Percentiles rank a stretch among this genome's conserved stretches.
These are phyloP conservation scores for Callorhinus ursinus DNA, from an alignment of 2,113 vertebrate genomes.

Conservation along the genomic window DNA sequence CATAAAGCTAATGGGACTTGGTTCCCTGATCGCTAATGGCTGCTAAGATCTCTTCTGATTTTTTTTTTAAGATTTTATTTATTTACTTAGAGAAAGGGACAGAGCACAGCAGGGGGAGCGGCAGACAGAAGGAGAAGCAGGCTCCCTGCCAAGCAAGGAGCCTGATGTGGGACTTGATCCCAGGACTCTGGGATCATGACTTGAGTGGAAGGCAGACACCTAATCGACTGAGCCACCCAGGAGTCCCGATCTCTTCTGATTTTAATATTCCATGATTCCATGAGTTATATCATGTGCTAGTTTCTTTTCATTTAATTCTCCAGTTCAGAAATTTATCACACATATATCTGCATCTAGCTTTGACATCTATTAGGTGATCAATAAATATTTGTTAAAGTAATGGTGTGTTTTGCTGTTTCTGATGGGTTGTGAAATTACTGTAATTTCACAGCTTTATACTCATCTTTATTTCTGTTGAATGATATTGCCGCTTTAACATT, in stretches of 20 bases:
- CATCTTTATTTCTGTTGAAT: constrained; percentile 69
- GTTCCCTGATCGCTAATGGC: not conserved
- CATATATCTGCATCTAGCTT: not conserved
- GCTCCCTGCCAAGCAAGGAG: no score
- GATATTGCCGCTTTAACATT: constrained; percentile 75
- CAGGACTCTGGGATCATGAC: no score
- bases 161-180: no score
- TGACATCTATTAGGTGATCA: constrained; percentile 33
- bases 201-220: no score
- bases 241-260: not conserved
- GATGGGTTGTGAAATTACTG: constrained; percentile 36
- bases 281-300: not conserved
- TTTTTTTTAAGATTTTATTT: not conserved
- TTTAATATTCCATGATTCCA: not conserved
- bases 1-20: not conserved
- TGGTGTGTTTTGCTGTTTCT: constrained; percentile 53
- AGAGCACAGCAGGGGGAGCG: no score
- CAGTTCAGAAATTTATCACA: not conserved
- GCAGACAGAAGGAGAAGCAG: no score
- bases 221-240: no score
- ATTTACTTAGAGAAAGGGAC: no score
- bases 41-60: not conserved
- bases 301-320: constrained; percentile 48
- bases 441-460: constrained; percentile 62
- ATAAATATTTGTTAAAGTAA: constrained; percentile 47